phyloP scores from a whole-genome alignment of 2,888 invertebrate species.

The Aleiodes testaceus region DNA sequence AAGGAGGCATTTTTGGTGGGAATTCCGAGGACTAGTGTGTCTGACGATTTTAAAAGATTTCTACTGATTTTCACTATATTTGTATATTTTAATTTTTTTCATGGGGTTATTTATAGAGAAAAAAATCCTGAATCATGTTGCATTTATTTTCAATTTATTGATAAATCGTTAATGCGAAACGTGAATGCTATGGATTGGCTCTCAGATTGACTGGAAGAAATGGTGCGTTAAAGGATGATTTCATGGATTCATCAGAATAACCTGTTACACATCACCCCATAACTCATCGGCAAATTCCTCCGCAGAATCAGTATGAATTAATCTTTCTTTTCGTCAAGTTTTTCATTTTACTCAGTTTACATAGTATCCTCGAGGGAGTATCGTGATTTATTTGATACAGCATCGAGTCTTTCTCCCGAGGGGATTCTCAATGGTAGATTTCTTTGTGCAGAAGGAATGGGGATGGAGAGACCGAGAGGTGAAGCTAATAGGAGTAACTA shows the following conservation, averaged over 20 bases:
- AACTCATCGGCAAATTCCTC: background rate
- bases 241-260: background rate
- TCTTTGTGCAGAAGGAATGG: constrained; percentile 9
- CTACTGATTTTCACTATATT: no score
- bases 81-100: background rate
- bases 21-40: background rate
- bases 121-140: no score
- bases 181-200: no score
- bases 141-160: no score
- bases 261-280: no score
- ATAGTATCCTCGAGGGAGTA: constrained; percentile 11
- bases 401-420: constrained; percentile 11
- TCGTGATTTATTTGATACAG: constrained; percentile 30
- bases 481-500: constrained; percentile 39
- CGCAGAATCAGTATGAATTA: background rate
- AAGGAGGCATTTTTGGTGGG: no score
- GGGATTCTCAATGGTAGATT: constrained; percentile 35
- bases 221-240: no score
- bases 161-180: no score
- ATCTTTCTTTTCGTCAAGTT: background rate
- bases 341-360: background rate
- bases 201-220: no score
- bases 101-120: no score
- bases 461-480: background rate
- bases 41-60: no score